These are phyloP conservation scores for Mya arenaria DNA, from an alignment of 1,140 invertebrate genomes.

Conservation along the genomic window DNA sequence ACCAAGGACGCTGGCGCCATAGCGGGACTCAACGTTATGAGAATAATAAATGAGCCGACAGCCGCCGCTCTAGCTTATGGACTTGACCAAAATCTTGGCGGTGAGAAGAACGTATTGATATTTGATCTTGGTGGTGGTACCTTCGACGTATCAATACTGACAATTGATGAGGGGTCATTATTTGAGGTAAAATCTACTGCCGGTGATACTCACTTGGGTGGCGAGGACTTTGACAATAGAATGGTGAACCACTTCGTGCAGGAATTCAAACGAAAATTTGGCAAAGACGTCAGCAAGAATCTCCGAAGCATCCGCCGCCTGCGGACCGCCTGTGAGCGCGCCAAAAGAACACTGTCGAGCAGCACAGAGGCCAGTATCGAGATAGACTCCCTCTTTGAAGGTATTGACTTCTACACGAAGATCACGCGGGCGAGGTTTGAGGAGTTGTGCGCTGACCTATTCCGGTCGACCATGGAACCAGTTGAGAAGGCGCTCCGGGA, in stretches of 20 bases:
- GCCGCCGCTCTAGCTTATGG: conserved; percentile 82
- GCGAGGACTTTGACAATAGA: conserved; percentile 85
- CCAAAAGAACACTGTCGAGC: conserved; percentile 96
- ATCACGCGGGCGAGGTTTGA: conserved; percentile 91
- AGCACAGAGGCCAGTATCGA: conserved; percentile 91
- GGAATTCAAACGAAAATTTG: conserved; percentile 89
- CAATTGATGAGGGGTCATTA: conserved; percentile 85
- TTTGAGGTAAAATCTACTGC: conserved; percentile 90
- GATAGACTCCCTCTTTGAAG: conserved; percentile 95
- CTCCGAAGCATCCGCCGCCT: conserved; percentile 95
- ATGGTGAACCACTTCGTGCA: conserved; percentile 92
- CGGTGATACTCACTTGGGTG: conserved; percentile 23
- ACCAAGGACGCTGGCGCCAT: not conserved
- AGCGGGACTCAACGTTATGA: conserved; percentile 82
- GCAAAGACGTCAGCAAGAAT: conserved; percentile 94
- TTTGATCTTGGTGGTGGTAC: conserved; percentile 75
- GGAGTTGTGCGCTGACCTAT: conserved; percentile 93
- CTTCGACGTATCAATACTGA: conserved; percentile 74
- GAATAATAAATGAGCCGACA: conserved; percentile 83
- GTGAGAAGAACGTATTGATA: conserved; percentile 73
- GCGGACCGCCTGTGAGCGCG: conserved; percentile 96
- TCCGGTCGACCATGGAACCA: conserved; percentile 92
- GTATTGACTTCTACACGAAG: conserved; percentile 97
- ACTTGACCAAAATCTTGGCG: conserved; percentile 83
- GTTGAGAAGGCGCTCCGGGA: conserved; percentile 96